These are phyloP conservation scores for Ianthella basta DNA, from an alignment of 37 sponge, comb jelly and placozoan genomes.

Conservation along the genomic window DNA sequence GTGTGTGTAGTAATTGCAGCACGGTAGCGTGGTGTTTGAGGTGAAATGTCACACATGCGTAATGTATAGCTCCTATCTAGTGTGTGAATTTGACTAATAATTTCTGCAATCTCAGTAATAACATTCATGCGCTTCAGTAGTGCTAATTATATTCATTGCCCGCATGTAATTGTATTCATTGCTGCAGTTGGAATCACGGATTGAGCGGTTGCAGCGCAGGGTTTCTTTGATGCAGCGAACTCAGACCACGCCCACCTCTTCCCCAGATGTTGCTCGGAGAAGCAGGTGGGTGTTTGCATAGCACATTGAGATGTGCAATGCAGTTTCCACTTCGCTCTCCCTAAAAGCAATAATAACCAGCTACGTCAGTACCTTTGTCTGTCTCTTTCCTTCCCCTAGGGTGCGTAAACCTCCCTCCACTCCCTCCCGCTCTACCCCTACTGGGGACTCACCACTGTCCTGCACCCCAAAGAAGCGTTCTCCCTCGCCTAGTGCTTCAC, in stretches of 20 bases:
- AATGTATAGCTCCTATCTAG: too few relatives aligned
- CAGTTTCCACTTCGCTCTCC: too few relatives aligned
- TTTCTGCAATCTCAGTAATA: too few relatives aligned
- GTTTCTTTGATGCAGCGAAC: constrained; percentile 61
- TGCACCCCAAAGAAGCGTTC: too few relatives aligned
- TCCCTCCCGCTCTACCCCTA: background rate
- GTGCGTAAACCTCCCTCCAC: background rate
- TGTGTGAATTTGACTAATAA: too few relatives aligned
- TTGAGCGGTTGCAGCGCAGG: constrained; percentile 77
- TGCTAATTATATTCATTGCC: background rate
- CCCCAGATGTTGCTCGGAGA: background rate
- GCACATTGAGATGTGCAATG: background rate
- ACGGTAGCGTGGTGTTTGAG: background rate
- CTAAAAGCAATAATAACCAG: too few relatives aligned
- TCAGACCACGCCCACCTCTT: background rate
- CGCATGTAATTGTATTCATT: background rate
- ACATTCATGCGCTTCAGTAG: too few relatives aligned
- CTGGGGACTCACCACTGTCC: too few relatives aligned
- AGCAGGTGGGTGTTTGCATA: background rate
- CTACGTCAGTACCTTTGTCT: too few relatives aligned
- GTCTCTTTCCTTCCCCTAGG: constrained; percentile 1
- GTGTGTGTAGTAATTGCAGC: too few relatives aligned
- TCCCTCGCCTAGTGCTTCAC: too few relatives aligned
- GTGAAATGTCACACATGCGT: background rate
- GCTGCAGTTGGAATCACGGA: constrained; percentile 59